phyloP scores from a whole-genome alignment of 2,113 vertebrate genomes.

The Pleuronectes platessa region DNA sequence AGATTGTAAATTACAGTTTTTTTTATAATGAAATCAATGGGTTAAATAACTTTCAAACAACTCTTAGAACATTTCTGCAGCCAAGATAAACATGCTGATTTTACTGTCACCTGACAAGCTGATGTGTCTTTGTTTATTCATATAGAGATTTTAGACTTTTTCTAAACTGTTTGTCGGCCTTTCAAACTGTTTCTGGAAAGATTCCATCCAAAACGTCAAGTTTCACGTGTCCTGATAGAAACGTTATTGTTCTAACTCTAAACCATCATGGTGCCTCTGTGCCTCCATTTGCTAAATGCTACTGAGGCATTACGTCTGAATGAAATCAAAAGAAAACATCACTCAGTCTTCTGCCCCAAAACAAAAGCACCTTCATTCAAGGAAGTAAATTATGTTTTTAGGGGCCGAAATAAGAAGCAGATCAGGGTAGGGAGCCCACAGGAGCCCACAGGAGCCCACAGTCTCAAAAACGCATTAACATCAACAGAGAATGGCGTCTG shows the following conservation, averaged over 20 bases:
- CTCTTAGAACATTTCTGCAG: too few relatives aligned
- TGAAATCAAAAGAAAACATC: slow-evolving; percentile 23
- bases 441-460: background rate
- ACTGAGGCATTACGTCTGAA: slow-evolving; percentile 22
- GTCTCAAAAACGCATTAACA: slow-evolving; percentile 27
- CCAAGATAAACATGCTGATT: too few relatives aligned
- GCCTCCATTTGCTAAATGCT: background rate
- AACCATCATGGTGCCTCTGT: background rate
- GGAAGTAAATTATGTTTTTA: slow-evolving; percentile 16
- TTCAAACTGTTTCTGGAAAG: too few relatives aligned
- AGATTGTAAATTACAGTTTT: too few relatives aligned
- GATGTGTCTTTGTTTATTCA: too few relatives aligned
- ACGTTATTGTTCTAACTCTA: slow-evolving; percentile 9
- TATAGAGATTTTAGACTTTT: too few relatives aligned
- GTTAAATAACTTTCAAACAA: too few relatives aligned
- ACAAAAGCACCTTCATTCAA: slow-evolving; percentile 39
- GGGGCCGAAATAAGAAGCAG: slow-evolving; percentile 8
- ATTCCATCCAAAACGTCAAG: too few relatives aligned
- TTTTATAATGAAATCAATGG: too few relatives aligned
- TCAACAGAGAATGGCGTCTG: slow-evolving; percentile 43
- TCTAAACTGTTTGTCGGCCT: too few relatives aligned
- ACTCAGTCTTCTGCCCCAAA: slow-evolving; percentile 1
- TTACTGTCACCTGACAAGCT: too few relatives aligned
- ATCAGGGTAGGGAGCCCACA: slow-evolving; percentile 11
- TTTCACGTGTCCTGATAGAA: slow-evolving; percentile 12